These are phyloP conservation scores for Mustelus asterias DNA, from an alignment of 2,113 vertebrate genomes.

Conservation along the genomic window DNA sequence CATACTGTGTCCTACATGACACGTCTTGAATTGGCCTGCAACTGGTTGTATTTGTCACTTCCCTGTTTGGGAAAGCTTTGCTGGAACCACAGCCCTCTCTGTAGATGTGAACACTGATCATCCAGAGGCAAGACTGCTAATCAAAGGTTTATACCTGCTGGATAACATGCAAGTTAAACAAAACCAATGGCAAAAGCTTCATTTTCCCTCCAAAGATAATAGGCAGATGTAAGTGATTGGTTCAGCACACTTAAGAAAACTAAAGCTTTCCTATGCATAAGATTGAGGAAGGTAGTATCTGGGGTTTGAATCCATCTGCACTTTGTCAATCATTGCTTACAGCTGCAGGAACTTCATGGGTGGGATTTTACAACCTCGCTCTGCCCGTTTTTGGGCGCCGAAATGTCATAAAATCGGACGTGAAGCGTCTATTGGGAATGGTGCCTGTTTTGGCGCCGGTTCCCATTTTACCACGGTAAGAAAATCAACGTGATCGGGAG, in stretches of 20 bases:
- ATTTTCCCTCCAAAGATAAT: neutral
- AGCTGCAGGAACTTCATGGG: no score
- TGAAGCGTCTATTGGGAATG: no score
- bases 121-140: neutral
- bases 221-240: neutral
- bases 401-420: no score
- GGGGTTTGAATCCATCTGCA: neutral
- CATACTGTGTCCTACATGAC: neutral
- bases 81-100: neutral
- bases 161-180: neutral
- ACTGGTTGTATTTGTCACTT: neutral
- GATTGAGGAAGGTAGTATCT: neutral
- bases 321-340: neutral
- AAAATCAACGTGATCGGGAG: no score
- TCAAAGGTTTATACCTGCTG: neutral
- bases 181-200: neutral
- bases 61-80: neutral
- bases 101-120: neutral
- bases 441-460: no score
- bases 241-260: neutral
- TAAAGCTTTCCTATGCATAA: neutral
- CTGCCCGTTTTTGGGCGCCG: no score
- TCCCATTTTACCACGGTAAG: no score
- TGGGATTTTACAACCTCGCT: no score
- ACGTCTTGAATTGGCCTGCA: neutral